These are phyloP conservation scores for Arvicanthis niloticus DNA, from an alignment of 2,113 vertebrate species.

Conservation along the genomic window DNA sequence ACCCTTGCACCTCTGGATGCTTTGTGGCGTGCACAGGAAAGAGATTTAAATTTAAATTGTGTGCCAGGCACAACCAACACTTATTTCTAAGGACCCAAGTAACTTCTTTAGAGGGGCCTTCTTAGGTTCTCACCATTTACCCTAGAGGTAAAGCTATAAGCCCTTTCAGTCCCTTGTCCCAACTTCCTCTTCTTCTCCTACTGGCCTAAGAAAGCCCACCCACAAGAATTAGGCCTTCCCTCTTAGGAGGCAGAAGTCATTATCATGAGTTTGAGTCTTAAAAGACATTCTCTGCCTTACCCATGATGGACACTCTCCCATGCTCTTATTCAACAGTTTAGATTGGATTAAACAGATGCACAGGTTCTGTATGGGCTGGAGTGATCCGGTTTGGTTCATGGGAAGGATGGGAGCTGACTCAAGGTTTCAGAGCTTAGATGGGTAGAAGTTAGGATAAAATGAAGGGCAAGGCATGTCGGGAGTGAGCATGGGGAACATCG, in stretches of 20 bases:
- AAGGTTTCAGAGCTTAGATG: neutral
- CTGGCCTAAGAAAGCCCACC: neutral
- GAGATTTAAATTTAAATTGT: neutral
- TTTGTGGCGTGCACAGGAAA: neutral
- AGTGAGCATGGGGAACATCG: neutral
- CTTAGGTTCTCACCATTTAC: slow-evolving; percentile 15
- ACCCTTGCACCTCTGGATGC: neutral
- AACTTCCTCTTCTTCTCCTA: neutral
- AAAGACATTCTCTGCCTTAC: neutral
- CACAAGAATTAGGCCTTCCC: neutral
- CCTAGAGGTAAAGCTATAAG: slow-evolving; percentile 1
- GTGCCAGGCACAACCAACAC: neutral
- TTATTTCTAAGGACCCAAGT: neutral
- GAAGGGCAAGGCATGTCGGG: neutral
- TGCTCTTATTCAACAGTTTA: neutral
- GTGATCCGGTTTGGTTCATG: neutral
- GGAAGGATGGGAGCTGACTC: neutral
- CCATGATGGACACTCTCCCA: too few species aligned
- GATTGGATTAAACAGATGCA: neutral
- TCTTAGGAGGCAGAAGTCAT: neutral
- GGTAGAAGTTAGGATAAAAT: neutral
- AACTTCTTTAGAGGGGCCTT: neutral
- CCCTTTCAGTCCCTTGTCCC: neutral
- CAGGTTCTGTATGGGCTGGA: neutral
- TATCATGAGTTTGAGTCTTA: slow-evolving; percentile 15